A percentile compares a stretch with the other conserved stretches of the same genome.
Conservation (phyloP, 37 sponge, comb jelly and placozoan genomes). For the Ianthella basta region DNA sequence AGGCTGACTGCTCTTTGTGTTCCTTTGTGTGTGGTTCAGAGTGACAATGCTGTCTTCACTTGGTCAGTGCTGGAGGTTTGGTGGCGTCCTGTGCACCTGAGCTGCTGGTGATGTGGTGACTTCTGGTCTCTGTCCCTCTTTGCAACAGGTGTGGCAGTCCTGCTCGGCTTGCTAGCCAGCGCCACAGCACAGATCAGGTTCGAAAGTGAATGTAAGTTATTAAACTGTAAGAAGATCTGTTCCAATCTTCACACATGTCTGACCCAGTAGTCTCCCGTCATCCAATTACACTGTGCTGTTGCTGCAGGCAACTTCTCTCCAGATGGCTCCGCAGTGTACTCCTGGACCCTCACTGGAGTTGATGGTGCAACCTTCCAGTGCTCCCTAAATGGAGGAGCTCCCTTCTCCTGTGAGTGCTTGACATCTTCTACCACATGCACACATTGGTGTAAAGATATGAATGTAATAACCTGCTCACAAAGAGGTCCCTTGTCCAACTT, state of each 20-base stretch:
- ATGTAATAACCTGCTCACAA: background rate
- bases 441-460: background rate
- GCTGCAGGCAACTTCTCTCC: no score
- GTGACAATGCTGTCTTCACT: background rate
- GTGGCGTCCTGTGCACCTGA: no score
- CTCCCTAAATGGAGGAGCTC: background rate
- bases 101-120: background rate
- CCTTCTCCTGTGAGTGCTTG: background rate
- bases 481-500: no score
- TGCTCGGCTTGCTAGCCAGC: slow-evolving; percentile 15
- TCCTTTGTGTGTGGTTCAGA: no score
- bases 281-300: background rate
- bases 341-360: slow-evolving; percentile 15
- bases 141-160: slow-evolving; percentile 3
- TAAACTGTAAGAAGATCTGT: background rate
- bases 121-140: background rate
- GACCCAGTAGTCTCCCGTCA: background rate
- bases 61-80: background rate
- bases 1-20: no score
- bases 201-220: background rate
- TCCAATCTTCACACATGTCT: background rate
- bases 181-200: background rate
- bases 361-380: background rate
- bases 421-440: background rate
- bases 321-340: background rate